Percentiles rank a stretch among this genome's conserved stretches.
Conservation (phyloP, 1,140 invertebrate genomes). For the Catajapyx aquilonaris region DNA sequence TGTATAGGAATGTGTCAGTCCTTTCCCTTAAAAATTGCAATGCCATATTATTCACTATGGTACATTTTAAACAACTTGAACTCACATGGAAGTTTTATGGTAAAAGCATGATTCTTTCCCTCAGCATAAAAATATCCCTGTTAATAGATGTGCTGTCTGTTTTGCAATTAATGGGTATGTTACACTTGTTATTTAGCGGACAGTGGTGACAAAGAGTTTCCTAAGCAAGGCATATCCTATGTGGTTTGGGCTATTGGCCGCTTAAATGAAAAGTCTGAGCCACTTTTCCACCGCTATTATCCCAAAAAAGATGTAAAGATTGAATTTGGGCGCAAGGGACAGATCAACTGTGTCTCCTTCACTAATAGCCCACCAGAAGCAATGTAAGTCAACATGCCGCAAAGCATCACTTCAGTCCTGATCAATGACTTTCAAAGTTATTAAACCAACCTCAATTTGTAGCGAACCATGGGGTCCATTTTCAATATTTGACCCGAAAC, state of each 20-base stretch:
- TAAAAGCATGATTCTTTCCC: no score
- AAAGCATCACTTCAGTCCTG: no score
- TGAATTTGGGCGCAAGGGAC: constrained; percentile 38
- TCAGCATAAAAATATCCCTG: no score
- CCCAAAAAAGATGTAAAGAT: constrained; percentile 43
- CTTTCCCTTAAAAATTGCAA: no score
- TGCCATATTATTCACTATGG: no score
- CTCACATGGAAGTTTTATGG: no score
- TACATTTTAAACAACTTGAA: no score
- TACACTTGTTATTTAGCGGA: constrained; percentile 34
- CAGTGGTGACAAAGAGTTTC: constrained; percentile 50
- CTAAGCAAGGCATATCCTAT: constrained; percentile 36
- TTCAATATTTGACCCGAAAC: constrained; percentile 51
- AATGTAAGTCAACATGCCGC: constrained; percentile 12
- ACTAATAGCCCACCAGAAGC: constrained; percentile 23
- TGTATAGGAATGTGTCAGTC: no score
- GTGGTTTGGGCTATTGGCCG: constrained; percentile 70
- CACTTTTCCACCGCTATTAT: constrained; percentile 62
- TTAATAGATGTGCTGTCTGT: no score
- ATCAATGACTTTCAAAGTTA: not conserved
- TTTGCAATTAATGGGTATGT: no score
- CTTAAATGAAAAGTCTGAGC: constrained; percentile 53
- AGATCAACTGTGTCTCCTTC: constrained; percentile 45
- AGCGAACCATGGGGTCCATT: constrained; percentile 48
- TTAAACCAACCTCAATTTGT: constrained; percentile 5